Percentiles rank a stretch among this genome's conserved stretches.
Evolutionary conservation across 2,888 invertebrate genomes (phyloP).

Genomic region (Scotopteryx bipunctaria): DNA sequence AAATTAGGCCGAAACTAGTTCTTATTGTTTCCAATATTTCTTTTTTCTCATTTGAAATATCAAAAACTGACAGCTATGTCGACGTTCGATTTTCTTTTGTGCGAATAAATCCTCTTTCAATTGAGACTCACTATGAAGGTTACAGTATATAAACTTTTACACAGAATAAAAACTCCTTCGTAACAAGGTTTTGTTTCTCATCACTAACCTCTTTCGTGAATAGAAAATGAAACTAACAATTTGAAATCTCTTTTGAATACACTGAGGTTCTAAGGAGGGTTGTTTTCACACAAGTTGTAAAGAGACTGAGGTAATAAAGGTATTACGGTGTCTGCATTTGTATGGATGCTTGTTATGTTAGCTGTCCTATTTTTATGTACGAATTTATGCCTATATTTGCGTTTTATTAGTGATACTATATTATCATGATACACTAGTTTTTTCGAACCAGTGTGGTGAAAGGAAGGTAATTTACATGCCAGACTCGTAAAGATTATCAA

Average conservation of each 20-base stretch:
- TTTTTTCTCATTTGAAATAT: slow-evolving; percentile 6
- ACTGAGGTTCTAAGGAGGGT: background rate
- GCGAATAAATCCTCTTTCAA: slow-evolving; percentile 4
- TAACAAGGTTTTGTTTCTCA: background rate
- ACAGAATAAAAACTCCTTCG: slow-evolving; percentile 1
- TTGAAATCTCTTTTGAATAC: background rate
- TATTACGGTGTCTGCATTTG: slow-evolving; percentile 15
- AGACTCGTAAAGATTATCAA: no score
- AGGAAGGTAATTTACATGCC: no score
- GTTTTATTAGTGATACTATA: no score
- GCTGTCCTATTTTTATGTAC: background rate
- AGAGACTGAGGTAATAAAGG: slow-evolving; percentile 8
- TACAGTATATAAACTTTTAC: background rate
- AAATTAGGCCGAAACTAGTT: no score
- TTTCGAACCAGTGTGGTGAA: no score
- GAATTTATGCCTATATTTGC: background rate
- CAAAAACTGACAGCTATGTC: slow-evolving; percentile 6
- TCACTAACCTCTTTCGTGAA: background rate
- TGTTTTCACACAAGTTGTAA: background rate
- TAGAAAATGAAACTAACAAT: background rate
- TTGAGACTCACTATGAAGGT: slow-evolving; percentile 11
- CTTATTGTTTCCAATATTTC: background rate
- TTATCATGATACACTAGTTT: no score
- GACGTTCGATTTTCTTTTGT: slow-evolving; percentile 3
- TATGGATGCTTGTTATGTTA: slow-evolving; percentile 6